phyloP scores from a whole-genome alignment of 2,797 vertebrate genomes.

The Xenentodon cancila region DNA sequence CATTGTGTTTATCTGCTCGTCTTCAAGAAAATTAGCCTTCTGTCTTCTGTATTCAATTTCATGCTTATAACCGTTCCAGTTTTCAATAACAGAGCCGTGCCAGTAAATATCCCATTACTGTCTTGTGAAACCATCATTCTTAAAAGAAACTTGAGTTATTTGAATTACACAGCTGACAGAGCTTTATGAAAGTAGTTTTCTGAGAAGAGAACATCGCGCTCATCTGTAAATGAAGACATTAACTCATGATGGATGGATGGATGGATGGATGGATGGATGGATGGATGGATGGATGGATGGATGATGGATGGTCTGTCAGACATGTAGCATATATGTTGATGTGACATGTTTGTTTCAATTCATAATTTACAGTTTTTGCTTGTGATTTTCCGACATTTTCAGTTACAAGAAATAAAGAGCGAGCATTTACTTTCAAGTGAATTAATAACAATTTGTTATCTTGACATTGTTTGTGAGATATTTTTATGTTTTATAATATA shows the following conservation, averaged over 20 bases:
- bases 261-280: too few relatives aligned
- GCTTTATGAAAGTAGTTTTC: slow-evolving; percentile 63
- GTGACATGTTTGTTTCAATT: too few relatives aligned
- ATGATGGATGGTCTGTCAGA: too few relatives aligned
- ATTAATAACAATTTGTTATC: too few relatives aligned
- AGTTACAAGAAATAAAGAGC: background rate
- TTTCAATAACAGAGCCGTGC: slow-evolving; percentile 62
- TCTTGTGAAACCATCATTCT: slow-evolving; percentile 71
- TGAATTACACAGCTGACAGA: slow-evolving; percentile 77
- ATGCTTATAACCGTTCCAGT: slow-evolving; percentile 65
- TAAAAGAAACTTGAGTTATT: slow-evolving; percentile 72
- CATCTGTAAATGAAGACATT: slow-evolving; percentile 70
- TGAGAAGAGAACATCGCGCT: slow-evolving; percentile 46
- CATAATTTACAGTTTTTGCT: background rate
- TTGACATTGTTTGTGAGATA: too few relatives aligned
- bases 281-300: too few relatives aligned
- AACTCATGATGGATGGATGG: slow-evolving; percentile 6
- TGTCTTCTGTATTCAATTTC: slow-evolving; percentile 73
- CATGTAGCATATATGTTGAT: too few relatives aligned
- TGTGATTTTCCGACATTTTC: slow-evolving; percentile 1
- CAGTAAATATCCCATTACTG: slow-evolving; percentile 76
- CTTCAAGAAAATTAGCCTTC: slow-evolving; percentile 22
- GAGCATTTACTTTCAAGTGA: slow-evolving; percentile 8
- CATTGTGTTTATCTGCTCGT: background rate
- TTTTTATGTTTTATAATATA: background rate